Evolutionary conservation across 2,113 vertebrate genomes (phyloP).

Genomic region (Reinhardtius hippoglossoides): DNA sequence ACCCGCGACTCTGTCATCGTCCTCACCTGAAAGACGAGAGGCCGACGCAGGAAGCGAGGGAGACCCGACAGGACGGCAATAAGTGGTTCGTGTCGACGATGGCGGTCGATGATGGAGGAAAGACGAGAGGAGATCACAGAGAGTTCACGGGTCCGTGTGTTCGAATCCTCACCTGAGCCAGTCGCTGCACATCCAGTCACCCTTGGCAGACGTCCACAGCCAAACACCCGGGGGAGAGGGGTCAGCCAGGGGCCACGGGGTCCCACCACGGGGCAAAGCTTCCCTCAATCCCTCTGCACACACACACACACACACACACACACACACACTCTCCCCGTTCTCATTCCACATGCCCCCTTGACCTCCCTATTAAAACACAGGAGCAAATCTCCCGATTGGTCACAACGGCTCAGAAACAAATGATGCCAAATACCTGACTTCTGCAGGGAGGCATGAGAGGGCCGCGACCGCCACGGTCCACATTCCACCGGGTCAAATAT

Average conservation of each 20-base stretch:
- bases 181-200: slow-evolving; percentile 39
- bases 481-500: slow-evolving; percentile 53
- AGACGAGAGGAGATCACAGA: slow-evolving; percentile 44
- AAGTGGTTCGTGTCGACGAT: slow-evolving; percentile 27
- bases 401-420: slow-evolving; percentile 78
- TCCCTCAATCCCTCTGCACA: slow-evolving; percentile 62
- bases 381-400: slow-evolving; percentile 79
- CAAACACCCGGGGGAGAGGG: slow-evolving; percentile 45
- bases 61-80: slow-evolving; percentile 32
- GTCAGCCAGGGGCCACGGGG: slow-evolving; percentile 72
- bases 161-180: slow-evolving; percentile 58
- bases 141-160: slow-evolving; percentile 1
- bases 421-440: slow-evolving; percentile 73
- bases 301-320: slow-evolving; percentile 59
- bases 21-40: slow-evolving; percentile 71
- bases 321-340: slow-evolving; percentile 44
- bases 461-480: slow-evolving; percentile 10
- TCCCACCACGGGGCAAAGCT: slow-evolving; percentile 64
- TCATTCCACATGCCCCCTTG: slow-evolving; percentile 65
- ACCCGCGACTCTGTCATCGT: slow-evolving; percentile 62
- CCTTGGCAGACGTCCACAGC: slow-evolving; percentile 59
- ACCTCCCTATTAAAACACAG: slow-evolving; percentile 80
- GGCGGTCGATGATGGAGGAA: slow-evolving; percentile 25
- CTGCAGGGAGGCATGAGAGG: background rate
- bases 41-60: slow-evolving; percentile 49